Percentiles rank a stretch among this genome's conserved stretches.
phyloP scores from a whole-genome alignment of 2,888 invertebrate species.

The Morpho achilles region DNA sequence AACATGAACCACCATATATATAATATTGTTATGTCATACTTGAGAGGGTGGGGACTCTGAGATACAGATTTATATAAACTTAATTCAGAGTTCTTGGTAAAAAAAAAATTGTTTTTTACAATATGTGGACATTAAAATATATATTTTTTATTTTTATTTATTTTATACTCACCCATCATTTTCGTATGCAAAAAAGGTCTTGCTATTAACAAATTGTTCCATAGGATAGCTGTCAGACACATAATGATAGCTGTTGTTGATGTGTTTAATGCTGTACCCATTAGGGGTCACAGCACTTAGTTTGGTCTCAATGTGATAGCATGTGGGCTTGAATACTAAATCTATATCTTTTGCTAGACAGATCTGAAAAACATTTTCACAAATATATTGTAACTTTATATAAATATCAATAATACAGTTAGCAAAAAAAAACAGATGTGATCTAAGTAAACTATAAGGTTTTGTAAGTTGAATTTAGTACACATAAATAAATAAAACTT shows the following conservation, averaged over 20 bases:
- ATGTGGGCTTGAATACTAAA: conserved; percentile 44
- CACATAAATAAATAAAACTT: too few species aligned
- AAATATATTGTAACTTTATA: not conserved
- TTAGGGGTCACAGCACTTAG: conserved; percentile 2
- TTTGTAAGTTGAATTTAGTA: too few species aligned
- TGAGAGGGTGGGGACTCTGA: too few species aligned
- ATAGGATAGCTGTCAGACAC: conserved; percentile 20
- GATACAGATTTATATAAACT: not conserved
- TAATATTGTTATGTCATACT: too few species aligned
- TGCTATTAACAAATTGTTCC: conserved; percentile 27
- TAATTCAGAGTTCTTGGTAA: too few species aligned
- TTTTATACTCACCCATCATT: conserved; percentile 40
- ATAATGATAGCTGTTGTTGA: not conserved
- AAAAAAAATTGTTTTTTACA: too few species aligned
- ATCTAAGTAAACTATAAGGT: not conserved
- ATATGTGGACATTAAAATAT: too few species aligned
- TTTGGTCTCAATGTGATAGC: conserved; percentile 41
- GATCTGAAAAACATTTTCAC: conserved; percentile 35
- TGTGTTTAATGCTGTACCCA: too few species aligned
- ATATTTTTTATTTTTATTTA: too few species aligned
- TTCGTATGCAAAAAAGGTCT: conserved; percentile 18
- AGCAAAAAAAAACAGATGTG: too few species aligned
- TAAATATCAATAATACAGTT: not conserved
- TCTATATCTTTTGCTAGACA: conserved; percentile 48
- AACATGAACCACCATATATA: too few species aligned